Evolutionary conservation across 2,888 invertebrate genomes (phyloP), one percentile per base, ranked within the genome.

Genomic region (Catocala nupta): DNA sequence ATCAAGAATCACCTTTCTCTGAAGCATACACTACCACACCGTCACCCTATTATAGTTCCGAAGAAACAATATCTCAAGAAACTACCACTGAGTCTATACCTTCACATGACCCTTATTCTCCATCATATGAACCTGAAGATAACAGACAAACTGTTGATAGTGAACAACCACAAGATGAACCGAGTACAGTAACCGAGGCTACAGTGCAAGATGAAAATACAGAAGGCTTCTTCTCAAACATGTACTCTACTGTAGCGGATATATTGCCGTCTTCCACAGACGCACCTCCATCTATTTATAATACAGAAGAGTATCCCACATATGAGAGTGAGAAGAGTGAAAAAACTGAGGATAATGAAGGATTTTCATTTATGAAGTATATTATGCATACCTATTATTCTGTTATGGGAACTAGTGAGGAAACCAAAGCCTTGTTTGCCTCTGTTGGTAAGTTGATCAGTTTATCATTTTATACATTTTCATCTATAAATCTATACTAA

Each of bases 341-440:
- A 7, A 55, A 42, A 5, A 1, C 11, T 12, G 70, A 67, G 45
- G 78, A 84, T 59, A 78, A 83, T 61, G 85, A 88, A 67, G 81
- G 84, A 42, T 92, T 91, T 78, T 92, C 93, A 50, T 85, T 92
- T 69, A 55, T 89, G 45, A 84, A 83, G 54, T 93, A 92, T 69
- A 63, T 93, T n/a, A 74, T 83, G 57, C 75, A 85, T 44, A 83
- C 83, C 44, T 92, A 89, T 71, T 84, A 86, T 66, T 84, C 87
- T 42, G 78, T 92, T 9, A 86, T 91, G 82, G 91, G 91, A n/a
- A 80, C 78, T 2, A 84, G 81, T 74, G 86, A 88, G 66, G 88
- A 92, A 73, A 81, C 86, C n/a, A 90, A 86, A 69, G 90, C 88
- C n/a, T 74, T 93, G 43, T 93, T 90, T 80, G 84, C 90, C 57